Evolutionary conservation across 2,888 invertebrate species (phyloP).

Genomic region (Perithous albicinctus): DNA sequence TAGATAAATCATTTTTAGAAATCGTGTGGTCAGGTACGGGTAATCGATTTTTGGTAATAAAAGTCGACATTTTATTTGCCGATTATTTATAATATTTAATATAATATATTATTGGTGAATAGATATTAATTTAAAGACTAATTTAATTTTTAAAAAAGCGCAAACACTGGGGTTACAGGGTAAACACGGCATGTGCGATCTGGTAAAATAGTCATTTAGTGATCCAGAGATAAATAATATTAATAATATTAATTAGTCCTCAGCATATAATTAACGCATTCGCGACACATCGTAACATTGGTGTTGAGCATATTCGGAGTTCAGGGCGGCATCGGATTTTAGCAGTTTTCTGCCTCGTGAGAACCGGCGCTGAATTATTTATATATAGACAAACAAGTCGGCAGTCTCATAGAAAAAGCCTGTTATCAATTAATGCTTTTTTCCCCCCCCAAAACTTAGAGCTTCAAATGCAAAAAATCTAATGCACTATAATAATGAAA

Average conservation of each 20-base stretch:
- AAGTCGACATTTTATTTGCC: conserved; percentile 3
- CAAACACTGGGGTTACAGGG: conserved; percentile 82
- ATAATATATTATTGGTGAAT: conserved; percentile 62
- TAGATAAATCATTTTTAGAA: conserved; percentile 27
- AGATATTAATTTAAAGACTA: conserved; percentile 62
- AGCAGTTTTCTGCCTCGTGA: background rate
- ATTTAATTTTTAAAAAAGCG: conserved; percentile 67
- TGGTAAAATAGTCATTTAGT: conserved; percentile 35
- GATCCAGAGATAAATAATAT: conserved; percentile 29
- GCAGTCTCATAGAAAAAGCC: background rate
- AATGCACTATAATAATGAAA: conserved; percentile 66
- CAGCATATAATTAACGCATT: background rate
- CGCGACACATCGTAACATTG: conserved; percentile 31
- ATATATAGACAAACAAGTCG: background rate
- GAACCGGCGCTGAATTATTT: background rate
- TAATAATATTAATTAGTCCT: conserved; percentile 22
- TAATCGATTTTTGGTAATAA: conserved; percentile 12
- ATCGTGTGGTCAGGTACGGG: conserved; percentile 19
- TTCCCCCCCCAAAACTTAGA: conserved; percentile 2
- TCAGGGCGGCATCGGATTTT: conserved; percentile 50
- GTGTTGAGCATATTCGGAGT: conserved; percentile 54
- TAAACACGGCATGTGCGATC: conserved; percentile 64
- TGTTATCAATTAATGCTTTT: conserved; percentile 7
- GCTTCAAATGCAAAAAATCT: conserved; percentile 27
- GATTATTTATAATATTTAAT: conserved; percentile 51